A percentile compares a stretch with the other conserved stretches of the same genome.
Conservation (phyloP, 1,140 invertebrate species). For the Dendrolimus punctatus region DNA sequence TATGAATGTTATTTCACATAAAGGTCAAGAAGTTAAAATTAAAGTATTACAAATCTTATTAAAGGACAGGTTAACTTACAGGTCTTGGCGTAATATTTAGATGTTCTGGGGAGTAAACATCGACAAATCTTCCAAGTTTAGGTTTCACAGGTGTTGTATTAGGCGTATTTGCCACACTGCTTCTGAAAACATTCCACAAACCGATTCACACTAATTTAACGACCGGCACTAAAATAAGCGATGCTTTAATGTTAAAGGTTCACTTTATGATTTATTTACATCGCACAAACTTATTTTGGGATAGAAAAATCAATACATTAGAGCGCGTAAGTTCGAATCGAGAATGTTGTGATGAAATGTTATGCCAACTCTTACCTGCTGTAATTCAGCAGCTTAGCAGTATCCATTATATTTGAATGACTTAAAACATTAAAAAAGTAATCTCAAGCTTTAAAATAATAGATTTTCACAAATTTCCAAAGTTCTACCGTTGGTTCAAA, state of each 20-base stretch:
- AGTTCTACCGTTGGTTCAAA: slow-evolving; percentile 12
- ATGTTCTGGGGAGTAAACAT: slow-evolving; percentile 60
- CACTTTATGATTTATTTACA: slow-evolving; percentile 68
- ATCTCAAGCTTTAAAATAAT: background rate
- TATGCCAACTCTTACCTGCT: slow-evolving; percentile 30
- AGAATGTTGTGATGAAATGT: slow-evolving; percentile 12
- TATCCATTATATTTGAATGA: slow-evolving; percentile 19
- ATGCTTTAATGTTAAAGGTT: slow-evolving; percentile 29
- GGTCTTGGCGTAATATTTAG: slow-evolving; percentile 56
- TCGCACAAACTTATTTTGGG: slow-evolving; percentile 58
- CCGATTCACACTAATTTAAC: too few relatives aligned
- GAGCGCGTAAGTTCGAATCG: slow-evolving; percentile 59
- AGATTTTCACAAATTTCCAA: slow-evolving; percentile 2
- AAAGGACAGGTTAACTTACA: slow-evolving; percentile 31
- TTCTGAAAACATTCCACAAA: slow-evolving; percentile 8
- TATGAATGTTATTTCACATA: slow-evolving; percentile 2
- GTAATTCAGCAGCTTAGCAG: slow-evolving; percentile 21
- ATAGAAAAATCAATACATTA: slow-evolving; percentile 62
- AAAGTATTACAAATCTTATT: background rate
- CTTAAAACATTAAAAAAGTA: too few relatives aligned
- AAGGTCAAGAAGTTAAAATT: background rate
- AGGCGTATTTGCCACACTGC: slow-evolving; percentile 24
- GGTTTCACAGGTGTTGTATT: slow-evolving; percentile 45
- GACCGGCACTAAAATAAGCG: slow-evolving; percentile 14
- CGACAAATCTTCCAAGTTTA: slow-evolving; percentile 48